Evolutionary conservation across 2,888 invertebrate genomes (phyloP).

Genomic region (Lasiommata megera): DNA sequence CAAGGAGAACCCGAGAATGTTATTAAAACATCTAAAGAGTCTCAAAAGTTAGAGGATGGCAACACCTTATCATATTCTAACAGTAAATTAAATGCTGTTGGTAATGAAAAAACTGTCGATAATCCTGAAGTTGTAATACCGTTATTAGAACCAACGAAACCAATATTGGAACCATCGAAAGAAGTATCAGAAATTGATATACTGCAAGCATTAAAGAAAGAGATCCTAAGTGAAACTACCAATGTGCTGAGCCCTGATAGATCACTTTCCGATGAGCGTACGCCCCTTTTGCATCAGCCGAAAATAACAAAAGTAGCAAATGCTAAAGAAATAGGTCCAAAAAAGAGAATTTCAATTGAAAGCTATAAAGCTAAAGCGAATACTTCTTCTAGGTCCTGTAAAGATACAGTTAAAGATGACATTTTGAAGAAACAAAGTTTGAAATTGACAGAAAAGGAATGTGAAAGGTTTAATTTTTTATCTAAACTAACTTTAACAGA

Average conservation of each 20-base stretch:
- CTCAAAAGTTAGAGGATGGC: background rate
- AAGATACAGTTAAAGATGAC: slow-evolving; percentile 46
- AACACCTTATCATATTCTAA: background rate
- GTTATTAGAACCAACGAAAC: slow-evolving; percentile 37
- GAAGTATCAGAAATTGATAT: slow-evolving; percentile 72
- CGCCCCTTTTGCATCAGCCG: slow-evolving; percentile 67
- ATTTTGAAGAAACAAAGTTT: slow-evolving; percentile 58
- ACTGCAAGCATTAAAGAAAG: slow-evolving; percentile 71
- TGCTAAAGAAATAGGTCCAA: slow-evolving; percentile 53
- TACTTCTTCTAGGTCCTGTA: slow-evolving; percentile 36
- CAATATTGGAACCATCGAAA: slow-evolving; percentile 44
- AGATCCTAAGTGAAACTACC: slow-evolving; percentile 65
- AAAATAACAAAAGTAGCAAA: slow-evolving; percentile 66
- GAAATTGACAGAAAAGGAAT: slow-evolving; percentile 74
- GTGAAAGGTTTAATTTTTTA: slow-evolving; percentile 68
- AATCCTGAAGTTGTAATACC: slow-evolving; percentile 7
- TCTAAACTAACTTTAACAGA: slow-evolving; percentile 51
- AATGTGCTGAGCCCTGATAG: slow-evolving; percentile 47
- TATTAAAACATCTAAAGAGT: background rate
- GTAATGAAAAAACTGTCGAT: slow-evolving; percentile 2
- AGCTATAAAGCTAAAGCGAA: slow-evolving; percentile 67
- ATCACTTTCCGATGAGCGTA: slow-evolving; percentile 26
- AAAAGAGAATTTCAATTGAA: slow-evolving; percentile 74
- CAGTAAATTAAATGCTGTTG: background rate
- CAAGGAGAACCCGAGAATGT: background rate